Evolutionary conservation across 1,140 invertebrate genomes (phyloP).

Genomic region (Hestina assimilis): DNA sequence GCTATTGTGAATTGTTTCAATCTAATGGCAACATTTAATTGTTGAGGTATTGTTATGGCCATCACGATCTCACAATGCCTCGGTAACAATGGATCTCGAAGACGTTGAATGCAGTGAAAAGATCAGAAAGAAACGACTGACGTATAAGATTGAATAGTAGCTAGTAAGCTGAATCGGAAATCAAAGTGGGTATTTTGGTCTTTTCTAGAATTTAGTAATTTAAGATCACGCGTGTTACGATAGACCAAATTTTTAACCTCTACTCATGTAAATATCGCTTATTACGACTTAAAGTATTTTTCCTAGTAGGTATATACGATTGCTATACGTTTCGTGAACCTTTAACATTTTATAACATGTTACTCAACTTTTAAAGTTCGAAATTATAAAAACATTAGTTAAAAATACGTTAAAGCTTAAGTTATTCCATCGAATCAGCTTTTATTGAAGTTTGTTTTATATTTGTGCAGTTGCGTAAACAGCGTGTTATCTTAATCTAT

Average conservation of each 20-base stretch:
- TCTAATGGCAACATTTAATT: conserved; percentile 62
- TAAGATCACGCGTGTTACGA: background rate
- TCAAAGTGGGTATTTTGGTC: background rate
- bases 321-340: no score
- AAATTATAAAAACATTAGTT: no score
- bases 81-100: conserved; percentile 31
- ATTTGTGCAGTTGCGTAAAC: background rate
- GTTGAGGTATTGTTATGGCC: conserved; percentile 51
- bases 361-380: no score
- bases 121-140: conserved; percentile 29
- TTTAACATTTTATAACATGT: no score
- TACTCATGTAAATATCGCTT: background rate
- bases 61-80: conserved; percentile 53
- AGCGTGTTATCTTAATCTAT: background rate
- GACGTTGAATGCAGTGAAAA: conserved; percentile 21
- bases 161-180: background rate
- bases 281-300: no score
- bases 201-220: background rate
- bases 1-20: conserved; percentile 63
- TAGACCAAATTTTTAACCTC: background rate
- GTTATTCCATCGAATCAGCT: background rate
- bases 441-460: background rate
- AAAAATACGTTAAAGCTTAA: no score
- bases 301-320: no score
- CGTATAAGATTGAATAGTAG: conserved; percentile 17